Evolutionary conservation across 2,888 invertebrate species (phyloP), one percentile per base, ranked within the genome.

Genomic region (Electrophaes corylata): DNA sequence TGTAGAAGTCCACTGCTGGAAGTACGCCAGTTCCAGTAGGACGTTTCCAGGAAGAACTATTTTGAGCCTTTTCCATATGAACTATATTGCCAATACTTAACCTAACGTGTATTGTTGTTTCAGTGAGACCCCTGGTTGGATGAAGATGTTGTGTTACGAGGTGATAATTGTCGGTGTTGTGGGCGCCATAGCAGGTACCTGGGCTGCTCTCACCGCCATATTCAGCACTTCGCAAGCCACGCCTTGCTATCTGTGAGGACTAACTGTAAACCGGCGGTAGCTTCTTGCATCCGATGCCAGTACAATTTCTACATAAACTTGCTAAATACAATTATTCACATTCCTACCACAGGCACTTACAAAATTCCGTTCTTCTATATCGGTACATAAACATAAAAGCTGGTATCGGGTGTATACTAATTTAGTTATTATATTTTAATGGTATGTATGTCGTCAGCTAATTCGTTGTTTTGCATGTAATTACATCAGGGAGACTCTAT

Each of bases 171-270:
- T 95, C 50, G 95, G 95, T 1, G 66, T 93, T 1, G 69, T 93
- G 11, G 95, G 94, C 6, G 94, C 94, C 8, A 66, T 91, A 4
- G 93, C 93, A 0, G 90, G 94, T 2, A 94, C 95, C 1, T 94
- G 93, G 78, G 94, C 93, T 61, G 94, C 95, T 0, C 65, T 94
- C 41, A 79, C 83, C 62, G 91, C 92, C 56, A 93, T 94, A 63
- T 93, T 94, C 72, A 83, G 87, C 73, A 87, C 86, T 1, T 70
- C 88, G 0, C 81, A 81, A 65, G 86, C 81, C 2, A 75, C 71
- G 4, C 91, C 91, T 0, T 91, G 91, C 73, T 91, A 90, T 61
- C 67, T 55, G 4, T 55, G 31, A 29, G 26, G 4, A 31, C 16
- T 16, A 10, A 12, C 16, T 2, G 10, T 4, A 1, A 29, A 10